These are phyloP conservation scores for Uloborus plumipes DNA, from an alignment of 2,888 invertebrate genomes.

Conservation along the genomic window DNA sequence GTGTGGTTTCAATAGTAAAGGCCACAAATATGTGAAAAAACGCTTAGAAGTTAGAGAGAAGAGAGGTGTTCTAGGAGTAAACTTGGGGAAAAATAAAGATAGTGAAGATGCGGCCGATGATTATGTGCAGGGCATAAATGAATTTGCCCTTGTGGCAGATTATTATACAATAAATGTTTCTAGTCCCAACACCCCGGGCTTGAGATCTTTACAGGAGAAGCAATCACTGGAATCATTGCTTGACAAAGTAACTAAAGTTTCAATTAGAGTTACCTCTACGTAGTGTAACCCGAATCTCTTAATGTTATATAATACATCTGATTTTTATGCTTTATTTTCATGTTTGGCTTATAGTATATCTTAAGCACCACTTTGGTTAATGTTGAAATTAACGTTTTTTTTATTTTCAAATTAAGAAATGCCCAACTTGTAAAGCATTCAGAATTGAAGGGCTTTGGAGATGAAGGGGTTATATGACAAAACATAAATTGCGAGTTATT, in stretches of 20 bases:
- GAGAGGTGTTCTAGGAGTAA: slow-evolving; percentile 84
- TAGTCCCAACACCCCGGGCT: slow-evolving; percentile 95
- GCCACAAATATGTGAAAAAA: slow-evolving; percentile 82
- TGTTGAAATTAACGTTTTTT: too few relatives aligned
- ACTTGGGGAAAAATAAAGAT: slow-evolving; percentile 95
- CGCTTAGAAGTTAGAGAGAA: slow-evolving; percentile 71
- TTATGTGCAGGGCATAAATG: slow-evolving; percentile 86
- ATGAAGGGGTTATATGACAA: too few relatives aligned
- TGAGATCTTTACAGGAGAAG: slow-evolving; percentile 86
- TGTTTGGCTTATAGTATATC: too few relatives aligned
- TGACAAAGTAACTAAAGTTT: slow-evolving; percentile 72
- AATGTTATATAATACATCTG: too few relatives aligned
- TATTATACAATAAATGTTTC: slow-evolving; percentile 97
- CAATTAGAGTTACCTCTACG: neutral
- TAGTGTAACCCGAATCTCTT: neutral
- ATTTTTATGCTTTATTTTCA: too few relatives aligned
- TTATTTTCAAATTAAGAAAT: too few relatives aligned
- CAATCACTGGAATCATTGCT: slow-evolving; percentile 81
- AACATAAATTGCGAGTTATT: too few relatives aligned
- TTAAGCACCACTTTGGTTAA: too few relatives aligned
- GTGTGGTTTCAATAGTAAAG: slow-evolving; percentile 96
- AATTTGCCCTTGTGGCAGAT: slow-evolving; percentile 85
- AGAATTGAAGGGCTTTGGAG: too few relatives aligned
- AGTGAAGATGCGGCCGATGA: slow-evolving; percentile 82
- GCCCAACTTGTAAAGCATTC: too few relatives aligned